These are phyloP conservation scores for Blastobasis lacticolella DNA, from an alignment of 2,888 invertebrate species.

Conservation along the genomic window DNA sequence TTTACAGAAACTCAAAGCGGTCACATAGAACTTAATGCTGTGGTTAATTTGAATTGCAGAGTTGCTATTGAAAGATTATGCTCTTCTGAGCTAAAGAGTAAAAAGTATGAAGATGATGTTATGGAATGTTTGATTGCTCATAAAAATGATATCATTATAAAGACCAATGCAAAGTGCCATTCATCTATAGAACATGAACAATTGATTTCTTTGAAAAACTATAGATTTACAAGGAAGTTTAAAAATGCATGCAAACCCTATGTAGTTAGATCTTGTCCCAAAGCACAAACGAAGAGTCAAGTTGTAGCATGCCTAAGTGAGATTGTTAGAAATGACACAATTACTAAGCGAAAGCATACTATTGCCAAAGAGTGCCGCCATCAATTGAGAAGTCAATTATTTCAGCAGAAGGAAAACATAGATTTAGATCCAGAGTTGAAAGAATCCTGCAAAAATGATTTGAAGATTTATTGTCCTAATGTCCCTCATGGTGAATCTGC, in stretches of 20 bases:
- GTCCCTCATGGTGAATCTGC: conserved; percentile 79
- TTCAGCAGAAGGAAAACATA: conserved; percentile 93
- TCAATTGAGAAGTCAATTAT: conserved; percentile 91
- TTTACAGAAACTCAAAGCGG: conserved; percentile 94
- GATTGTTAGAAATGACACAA: conserved; percentile 91
- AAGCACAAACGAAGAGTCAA: conserved; percentile 83
- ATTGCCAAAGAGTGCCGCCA: conserved; percentile 92
- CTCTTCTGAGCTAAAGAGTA: conserved; percentile 77
- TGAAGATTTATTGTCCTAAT: conserved; percentile 80
- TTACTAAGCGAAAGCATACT: conserved; percentile 82
- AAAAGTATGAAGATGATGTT: conserved; percentile 88
- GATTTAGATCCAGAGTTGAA: conserved; percentile 89
- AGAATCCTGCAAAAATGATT: conserved; percentile 86
- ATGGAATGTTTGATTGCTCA: conserved; percentile 95
- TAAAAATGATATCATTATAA: conserved; percentile 90
- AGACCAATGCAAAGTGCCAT: conserved; percentile 86
- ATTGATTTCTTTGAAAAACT: conserved; percentile 92
- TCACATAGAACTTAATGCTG: conserved; percentile 91
- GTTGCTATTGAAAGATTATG: conserved; percentile 86
- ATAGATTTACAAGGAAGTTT: conserved; percentile 94
- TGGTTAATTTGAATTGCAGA: conserved; percentile 87
- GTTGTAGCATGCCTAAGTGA: conserved; percentile 91
- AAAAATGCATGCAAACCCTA: conserved; percentile 93
- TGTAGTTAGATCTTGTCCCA: conserved; percentile 80
- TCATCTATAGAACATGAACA: conserved; percentile 98